Evolutionary conservation across 2,113 vertebrate genomes (phyloP).

Genomic region (Colius striatus): DNA sequence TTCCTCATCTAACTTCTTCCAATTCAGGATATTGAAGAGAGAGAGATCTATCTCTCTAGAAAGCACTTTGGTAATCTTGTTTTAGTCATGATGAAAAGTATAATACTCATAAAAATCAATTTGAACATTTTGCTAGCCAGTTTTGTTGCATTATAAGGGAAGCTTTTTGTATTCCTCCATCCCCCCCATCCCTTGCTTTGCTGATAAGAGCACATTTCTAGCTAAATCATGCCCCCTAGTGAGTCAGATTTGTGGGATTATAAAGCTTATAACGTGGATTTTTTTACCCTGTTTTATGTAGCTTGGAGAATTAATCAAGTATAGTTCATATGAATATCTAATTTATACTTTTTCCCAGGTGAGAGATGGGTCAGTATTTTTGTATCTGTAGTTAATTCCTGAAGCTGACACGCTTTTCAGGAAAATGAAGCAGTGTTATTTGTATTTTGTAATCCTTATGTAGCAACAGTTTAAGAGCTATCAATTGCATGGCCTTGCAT

Average conservation of each 20-base stretch:
- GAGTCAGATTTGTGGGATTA: neutral
- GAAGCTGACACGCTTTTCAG: neutral
- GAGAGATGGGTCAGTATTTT: neutral
- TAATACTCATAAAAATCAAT: slow-evolving; percentile 48
- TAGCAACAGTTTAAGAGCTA: neutral
- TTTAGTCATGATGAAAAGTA: slow-evolving; percentile 47
- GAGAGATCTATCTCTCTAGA: neutral
- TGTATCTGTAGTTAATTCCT: neutral
- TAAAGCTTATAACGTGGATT: neutral
- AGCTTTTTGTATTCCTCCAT: neutral
- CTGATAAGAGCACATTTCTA: slow-evolving; percentile 37
- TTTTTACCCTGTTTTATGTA: fast-evolving
- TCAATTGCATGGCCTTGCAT: neutral
- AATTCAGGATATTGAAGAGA: neutral
- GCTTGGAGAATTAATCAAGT: neutral
- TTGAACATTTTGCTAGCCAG: slow-evolving; percentile 24
- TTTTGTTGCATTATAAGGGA: slow-evolving; percentile 19
- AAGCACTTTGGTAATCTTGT: slow-evolving; percentile 18
- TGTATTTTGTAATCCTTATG: neutral
- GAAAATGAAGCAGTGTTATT: neutral
- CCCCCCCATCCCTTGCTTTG: neutral
- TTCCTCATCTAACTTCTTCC: neutral
- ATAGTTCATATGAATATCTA: neutral
- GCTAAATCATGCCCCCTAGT: slow-evolving; percentile 78
- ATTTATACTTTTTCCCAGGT: neutral